A percentile compares a stretch with the other conserved stretches of the same genome.
phyloP scores from a whole-genome alignment of 37 sponge, comb jelly and placozoan genomes.

The Lycopodina hypogea region DNA sequence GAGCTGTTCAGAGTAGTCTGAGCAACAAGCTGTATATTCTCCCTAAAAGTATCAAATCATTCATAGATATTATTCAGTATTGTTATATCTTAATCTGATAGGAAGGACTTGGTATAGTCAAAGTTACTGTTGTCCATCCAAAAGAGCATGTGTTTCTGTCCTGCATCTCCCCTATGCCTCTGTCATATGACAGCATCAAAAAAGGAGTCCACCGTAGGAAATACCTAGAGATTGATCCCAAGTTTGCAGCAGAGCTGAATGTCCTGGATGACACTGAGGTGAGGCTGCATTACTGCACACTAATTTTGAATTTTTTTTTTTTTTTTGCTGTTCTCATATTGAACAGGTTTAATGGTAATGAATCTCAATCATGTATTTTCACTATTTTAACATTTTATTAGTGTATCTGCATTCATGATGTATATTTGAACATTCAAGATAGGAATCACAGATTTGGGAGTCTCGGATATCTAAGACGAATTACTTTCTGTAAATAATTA shows the following conservation, averaged over 20 bases:
- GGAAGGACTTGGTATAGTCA: constrained; percentile 22
- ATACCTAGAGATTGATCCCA: constrained; percentile 56
- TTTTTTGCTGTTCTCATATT: background rate
- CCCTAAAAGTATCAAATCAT: background rate
- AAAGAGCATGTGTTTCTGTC: constrained; percentile 17
- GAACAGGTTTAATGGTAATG: too few relatives aligned
- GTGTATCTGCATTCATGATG: too few relatives aligned
- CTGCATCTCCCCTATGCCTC: constrained; percentile 22
- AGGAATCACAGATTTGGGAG: too few relatives aligned
- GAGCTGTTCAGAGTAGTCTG: too few relatives aligned
- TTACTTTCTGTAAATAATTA: too few relatives aligned
- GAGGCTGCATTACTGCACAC: background rate
- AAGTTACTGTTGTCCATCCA: constrained; percentile 5
- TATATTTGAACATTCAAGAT: too few relatives aligned
- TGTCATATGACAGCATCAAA: constrained; percentile 22
- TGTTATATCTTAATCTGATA: background rate
- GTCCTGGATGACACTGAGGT: constrained; percentile 22
- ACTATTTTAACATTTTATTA: too few relatives aligned
- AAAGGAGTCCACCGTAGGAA: background rate
- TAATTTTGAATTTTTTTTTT: background rate
- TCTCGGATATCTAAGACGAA: too few relatives aligned
- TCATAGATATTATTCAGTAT: background rate
- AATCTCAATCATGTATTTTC: too few relatives aligned
- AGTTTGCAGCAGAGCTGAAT: constrained; percentile 26
- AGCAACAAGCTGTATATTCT: background rate